Percentiles rank a stretch among this genome's conserved stretches.
Evolutionary conservation across 2,888 invertebrate genomes (phyloP).

Genomic region (Neuroscelio doddi): DNA sequence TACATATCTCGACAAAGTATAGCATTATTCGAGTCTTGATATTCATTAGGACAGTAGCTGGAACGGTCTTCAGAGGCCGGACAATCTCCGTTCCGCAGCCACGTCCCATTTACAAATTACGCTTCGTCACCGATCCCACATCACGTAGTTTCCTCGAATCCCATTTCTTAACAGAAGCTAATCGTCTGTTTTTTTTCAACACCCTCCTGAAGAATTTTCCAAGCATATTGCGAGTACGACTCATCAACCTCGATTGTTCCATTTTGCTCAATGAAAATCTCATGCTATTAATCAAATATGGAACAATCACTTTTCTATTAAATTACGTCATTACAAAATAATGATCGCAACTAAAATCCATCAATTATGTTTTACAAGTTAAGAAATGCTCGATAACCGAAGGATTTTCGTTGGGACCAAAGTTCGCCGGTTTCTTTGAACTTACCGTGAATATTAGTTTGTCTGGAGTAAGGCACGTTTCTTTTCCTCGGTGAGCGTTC

Average conservation of each 20-base stretch:
- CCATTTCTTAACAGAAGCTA: conserved; percentile 10
- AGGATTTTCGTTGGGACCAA: too few relatives aligned
- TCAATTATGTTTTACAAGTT: too few relatives aligned
- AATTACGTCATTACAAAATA: too few relatives aligned
- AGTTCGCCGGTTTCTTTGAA: too few relatives aligned
- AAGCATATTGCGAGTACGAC: too few relatives aligned
- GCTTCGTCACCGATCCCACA: conserved; percentile 43
- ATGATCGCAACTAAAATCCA: too few relatives aligned
- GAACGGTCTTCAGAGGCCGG: conserved; percentile 33
- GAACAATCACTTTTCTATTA: too few relatives aligned
- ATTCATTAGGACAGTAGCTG: conserved; percentile 33
- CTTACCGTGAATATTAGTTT: conserved; percentile 68
- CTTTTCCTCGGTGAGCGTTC: conserved; percentile 61
- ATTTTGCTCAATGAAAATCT: too few relatives aligned
- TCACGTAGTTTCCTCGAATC: conserved; percentile 19
- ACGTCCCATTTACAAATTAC: conserved; percentile 26
- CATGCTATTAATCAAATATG: too few relatives aligned
- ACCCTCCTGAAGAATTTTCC: conserved; percentile 33
- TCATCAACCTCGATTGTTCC: too few relatives aligned
- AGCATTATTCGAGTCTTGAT: conserved; percentile 24
- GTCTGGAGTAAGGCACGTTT: conserved; percentile 60
- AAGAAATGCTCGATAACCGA: too few relatives aligned
- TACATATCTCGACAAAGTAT: conserved; percentile 19
- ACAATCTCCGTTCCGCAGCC: conserved; percentile 35
- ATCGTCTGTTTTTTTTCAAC: conserved; percentile 28